phyloP scores from a whole-genome alignment of 1,140 invertebrate genomes.

The Drosophila lacertosa region DNA sequence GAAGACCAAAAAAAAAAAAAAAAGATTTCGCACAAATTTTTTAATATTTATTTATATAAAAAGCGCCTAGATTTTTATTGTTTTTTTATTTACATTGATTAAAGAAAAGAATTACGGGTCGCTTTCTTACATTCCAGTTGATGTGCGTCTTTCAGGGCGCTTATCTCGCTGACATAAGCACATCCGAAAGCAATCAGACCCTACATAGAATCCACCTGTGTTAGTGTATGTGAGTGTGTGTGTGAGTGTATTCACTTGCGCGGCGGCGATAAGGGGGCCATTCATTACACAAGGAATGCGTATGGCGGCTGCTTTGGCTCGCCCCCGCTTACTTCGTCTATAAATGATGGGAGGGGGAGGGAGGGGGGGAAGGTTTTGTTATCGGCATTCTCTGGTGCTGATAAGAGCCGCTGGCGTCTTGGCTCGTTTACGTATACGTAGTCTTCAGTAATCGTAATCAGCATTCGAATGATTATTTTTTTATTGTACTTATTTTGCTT shows the following conservation, averaged over 20 bases:
- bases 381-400: conserved; percentile 1
- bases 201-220: neutral
- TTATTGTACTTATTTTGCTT: too few relatives aligned
- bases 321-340: neutral
- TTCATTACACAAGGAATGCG: conserved; percentile 53
- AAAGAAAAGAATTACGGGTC: too few relatives aligned
- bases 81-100: too few relatives aligned
- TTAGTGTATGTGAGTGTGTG: neutral
- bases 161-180: conserved; percentile 13
- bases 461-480: conserved; percentile 30
- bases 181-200: conserved; percentile 14
- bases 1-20: too few relatives aligned
- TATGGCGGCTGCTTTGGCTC: conserved; percentile 11
- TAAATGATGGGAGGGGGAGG: neutral
- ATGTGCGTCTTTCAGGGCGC: conserved; percentile 4
- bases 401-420: conserved; percentile 36
- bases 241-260: neutral
- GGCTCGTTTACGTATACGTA: conserved; percentile 20
- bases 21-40: too few relatives aligned
- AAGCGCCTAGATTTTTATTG: too few relatives aligned
- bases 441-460: conserved; percentile 45
- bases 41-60: too few relatives aligned
- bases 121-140: neutral
- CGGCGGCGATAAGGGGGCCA: conserved; percentile 27
- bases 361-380: neutral